phyloP scores from a whole-genome alignment of 2,113 vertebrate species.

The Saiga tatarica region DNA sequence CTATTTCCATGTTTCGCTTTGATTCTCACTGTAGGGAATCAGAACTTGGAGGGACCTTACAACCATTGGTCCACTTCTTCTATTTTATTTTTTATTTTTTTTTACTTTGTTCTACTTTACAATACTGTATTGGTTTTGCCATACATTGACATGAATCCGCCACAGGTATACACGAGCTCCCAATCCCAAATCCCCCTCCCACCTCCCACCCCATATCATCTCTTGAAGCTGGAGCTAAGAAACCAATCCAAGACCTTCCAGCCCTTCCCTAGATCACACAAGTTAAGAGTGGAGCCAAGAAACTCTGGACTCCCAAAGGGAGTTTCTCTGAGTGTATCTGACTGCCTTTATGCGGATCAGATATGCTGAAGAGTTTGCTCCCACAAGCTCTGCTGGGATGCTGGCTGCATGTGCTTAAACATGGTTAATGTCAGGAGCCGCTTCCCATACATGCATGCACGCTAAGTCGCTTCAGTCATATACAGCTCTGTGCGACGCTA shows the following conservation, averaged over 20 bases:
- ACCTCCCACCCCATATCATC: too few relatives aligned
- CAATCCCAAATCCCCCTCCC: too few relatives aligned
- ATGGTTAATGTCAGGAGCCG: neutral
- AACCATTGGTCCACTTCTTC: neutral
- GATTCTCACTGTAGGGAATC: neutral
- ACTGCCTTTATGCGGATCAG: neutral
- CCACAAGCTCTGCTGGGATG: neutral
- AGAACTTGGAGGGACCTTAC: neutral
- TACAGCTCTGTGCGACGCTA: fast-evolving
- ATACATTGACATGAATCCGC: too few relatives aligned
- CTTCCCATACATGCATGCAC: fast-evolving
- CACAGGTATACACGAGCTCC: too few relatives aligned
- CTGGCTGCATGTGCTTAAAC: neutral
- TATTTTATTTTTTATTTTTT: neutral
- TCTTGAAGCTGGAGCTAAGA: neutral
- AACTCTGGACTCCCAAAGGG: neutral
- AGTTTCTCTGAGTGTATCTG: fast-evolving
- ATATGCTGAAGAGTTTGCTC: neutral
- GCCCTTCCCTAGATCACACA: neutral
- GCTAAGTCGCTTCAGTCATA: neutral
- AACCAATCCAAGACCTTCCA: neutral
- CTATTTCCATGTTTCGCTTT: neutral
- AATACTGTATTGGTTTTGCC: too few relatives aligned
- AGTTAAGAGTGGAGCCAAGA: neutral
- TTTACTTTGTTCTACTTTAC: too few relatives aligned